Conservation (phyloP, 2,113 vertebrate genomes). For the Callipepla californica region DNA sequence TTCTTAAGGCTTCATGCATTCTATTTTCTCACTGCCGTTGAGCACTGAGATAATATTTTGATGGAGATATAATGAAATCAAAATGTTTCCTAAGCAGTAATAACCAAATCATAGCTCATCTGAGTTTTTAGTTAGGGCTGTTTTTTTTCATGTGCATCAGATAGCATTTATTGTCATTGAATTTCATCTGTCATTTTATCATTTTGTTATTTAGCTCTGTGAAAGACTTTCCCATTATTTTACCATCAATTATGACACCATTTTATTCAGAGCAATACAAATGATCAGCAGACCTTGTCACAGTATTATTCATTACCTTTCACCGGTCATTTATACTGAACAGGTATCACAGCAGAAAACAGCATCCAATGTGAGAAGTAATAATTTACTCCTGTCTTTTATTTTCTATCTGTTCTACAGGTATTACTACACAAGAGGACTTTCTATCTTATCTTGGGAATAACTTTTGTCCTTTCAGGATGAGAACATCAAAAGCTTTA, state of each 20-base stretch:
- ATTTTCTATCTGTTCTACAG: neutral
- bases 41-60: neutral
- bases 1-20: neutral
- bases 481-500: neutral
- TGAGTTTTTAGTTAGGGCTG: conserved; percentile 7
- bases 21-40: neutral
- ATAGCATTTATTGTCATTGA: conserved; percentile 44
- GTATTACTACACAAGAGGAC: neutral
- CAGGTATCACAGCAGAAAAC: neutral
- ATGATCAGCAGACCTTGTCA: neutral
- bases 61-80: neutral
- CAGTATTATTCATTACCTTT: neutral
- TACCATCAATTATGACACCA: neutral
- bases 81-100: neutral
- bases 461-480: neutral
- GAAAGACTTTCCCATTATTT: neutral
- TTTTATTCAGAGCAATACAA: neutral
- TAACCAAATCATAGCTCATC: conserved; percentile 16
- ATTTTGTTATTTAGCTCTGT: neutral
- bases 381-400: neutral
- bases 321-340: neutral
- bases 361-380: neutral
- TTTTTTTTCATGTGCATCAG: conserved; percentile 6
- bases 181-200: neutral
- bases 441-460: neutral